Conservation (phyloP, 64 coral and sea anemone genomes). For the Acropora tenuis region DNA sequence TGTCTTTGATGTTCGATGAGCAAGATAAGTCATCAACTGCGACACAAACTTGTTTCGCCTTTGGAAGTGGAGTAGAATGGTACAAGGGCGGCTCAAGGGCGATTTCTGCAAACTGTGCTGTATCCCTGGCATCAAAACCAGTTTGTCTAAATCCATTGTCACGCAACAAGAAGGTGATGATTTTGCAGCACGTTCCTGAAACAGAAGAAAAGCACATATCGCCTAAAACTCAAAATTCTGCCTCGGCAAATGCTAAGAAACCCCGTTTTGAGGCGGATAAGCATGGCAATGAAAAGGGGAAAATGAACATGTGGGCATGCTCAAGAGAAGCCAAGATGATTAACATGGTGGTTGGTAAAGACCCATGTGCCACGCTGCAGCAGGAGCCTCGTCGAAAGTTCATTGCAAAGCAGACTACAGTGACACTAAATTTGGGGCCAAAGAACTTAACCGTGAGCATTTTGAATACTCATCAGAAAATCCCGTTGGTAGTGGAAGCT, state of each 20-base stretch:
- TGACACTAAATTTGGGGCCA: background rate
- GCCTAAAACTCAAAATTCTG: background rate
- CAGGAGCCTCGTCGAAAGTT: background rate
- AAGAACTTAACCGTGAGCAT: too few relatives aligned
- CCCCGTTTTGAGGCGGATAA: background rate
- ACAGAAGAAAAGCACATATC: too few relatives aligned
- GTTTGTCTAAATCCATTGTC: background rate
- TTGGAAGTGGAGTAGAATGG: background rate
- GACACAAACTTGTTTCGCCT: background rate
- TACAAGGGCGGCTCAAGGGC: background rate
- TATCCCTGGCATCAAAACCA: slow-evolving; percentile 1
- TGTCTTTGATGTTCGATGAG: background rate
- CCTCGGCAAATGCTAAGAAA: background rate
- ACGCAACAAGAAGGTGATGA: background rate
- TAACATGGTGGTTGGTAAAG: background rate
- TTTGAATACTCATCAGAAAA: too few relatives aligned
- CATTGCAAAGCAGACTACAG: background rate
- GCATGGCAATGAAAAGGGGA: background rate
- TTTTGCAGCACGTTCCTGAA: background rate
- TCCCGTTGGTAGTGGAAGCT: too few relatives aligned
- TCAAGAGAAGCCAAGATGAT: background rate
- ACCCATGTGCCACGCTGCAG: background rate
- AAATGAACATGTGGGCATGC: background rate
- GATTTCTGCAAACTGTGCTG: background rate
- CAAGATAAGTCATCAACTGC: background rate